These are phyloP conservation scores for Synergus laeviventris DNA, from an alignment of 2,888 invertebrate genomes.

Conservation along the genomic window DNA sequence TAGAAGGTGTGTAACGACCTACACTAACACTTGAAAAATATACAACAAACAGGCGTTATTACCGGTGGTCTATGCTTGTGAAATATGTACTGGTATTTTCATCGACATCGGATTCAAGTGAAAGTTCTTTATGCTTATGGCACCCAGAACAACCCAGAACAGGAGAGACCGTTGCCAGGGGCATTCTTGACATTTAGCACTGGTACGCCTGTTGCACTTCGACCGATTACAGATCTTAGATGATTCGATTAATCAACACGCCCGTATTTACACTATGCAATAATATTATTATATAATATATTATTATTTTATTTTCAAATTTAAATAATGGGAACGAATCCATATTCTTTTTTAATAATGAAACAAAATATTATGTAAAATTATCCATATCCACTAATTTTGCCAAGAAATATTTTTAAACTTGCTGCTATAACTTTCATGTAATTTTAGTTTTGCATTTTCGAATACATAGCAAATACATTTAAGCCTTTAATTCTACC, in stretches of 20 bases:
- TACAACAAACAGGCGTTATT: constrained; percentile 43
- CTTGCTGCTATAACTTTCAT: too few species aligned
- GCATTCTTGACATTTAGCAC: constrained; percentile 48
- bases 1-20: constrained; percentile 53
- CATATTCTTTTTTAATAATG: too few species aligned
- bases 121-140: constrained; percentile 48
- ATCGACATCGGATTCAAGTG: constrained; percentile 52
- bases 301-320: too few species aligned
- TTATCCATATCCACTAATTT: too few species aligned
- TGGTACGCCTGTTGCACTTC: constrained; percentile 34
- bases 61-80: constrained; percentile 43
- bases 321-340: too few species aligned
- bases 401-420: too few species aligned
- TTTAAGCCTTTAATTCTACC: too few species aligned
- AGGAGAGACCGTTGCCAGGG: constrained; percentile 43
- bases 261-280: too few species aligned
- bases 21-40: constrained; percentile 45
- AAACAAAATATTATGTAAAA: too few species aligned
- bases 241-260: constrained; percentile 19
- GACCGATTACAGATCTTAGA: constrained; percentile 23
- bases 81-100: constrained; percentile 54
- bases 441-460: too few species aligned
- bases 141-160: constrained; percentile 40
- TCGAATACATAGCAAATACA: too few species aligned
- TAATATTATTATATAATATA: too few species aligned